phyloP scores from a whole-genome alignment of 2,888 invertebrate species.

The Dinocampus coccinellae region DNA sequence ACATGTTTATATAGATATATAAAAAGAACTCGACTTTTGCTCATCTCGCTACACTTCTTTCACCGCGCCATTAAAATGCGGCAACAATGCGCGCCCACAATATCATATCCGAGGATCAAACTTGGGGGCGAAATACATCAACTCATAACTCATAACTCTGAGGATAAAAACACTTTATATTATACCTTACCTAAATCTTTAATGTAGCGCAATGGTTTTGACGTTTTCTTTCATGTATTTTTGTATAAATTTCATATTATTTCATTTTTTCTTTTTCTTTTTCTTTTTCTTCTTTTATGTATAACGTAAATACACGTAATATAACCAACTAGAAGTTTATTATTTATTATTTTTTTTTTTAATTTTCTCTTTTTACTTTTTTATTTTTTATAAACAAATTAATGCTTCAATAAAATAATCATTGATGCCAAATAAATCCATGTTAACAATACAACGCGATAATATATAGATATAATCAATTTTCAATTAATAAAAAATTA shows the following conservation, averaged over 20 bases:
- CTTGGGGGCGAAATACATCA: constrained; percentile 50
- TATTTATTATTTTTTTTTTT: constrained; percentile 23
- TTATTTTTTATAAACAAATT: no score
- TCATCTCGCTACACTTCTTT: constrained; percentile 30
- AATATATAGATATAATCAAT: no score
- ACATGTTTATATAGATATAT: not conserved
- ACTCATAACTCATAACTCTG: constrained; percentile 58
- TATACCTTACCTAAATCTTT: constrained; percentile 61
- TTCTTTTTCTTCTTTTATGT: no score
- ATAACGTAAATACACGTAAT: no score
- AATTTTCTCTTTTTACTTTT: constrained; percentile 9
- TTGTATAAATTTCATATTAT: constrained; percentile 13
- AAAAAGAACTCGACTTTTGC: constrained; percentile 6
- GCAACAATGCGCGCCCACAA: constrained; percentile 40
- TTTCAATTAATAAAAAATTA: no score
- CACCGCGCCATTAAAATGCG: constrained; percentile 16
- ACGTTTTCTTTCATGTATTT: constrained; percentile 27
- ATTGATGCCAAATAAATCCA: no score
- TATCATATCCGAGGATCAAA: constrained; percentile 57
- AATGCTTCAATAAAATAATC: no score
- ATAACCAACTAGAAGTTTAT: no score
- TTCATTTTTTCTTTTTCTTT: no score
- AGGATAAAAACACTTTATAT: constrained; percentile 46
- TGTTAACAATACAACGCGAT: no score
- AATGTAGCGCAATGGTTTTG: constrained; percentile 31